Conservation (phyloP, 1,140 invertebrate genomes). For the Chironomus striatipennis region DNA sequence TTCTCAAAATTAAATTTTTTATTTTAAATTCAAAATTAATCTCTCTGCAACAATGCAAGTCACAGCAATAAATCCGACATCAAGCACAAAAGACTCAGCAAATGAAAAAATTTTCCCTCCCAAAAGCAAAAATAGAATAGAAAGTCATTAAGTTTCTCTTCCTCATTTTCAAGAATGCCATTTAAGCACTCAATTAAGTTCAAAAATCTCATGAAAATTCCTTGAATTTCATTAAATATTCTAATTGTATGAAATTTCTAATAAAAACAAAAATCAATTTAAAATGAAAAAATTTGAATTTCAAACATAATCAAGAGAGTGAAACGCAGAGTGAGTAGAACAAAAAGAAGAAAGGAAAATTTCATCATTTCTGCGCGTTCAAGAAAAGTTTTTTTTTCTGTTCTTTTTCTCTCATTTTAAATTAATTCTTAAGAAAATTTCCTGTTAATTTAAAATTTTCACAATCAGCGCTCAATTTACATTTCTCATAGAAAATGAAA, state of each 20-base stretch:
- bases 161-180: too few species aligned
- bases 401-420: neutral
- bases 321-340: neutral
- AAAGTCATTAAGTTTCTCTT: too few species aligned
- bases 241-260: neutral
- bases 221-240: neutral
- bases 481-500: neutral
- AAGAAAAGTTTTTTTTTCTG: neutral
- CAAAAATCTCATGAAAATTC: too few species aligned
- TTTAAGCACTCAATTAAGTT: too few species aligned
- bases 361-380: neutral
- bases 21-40: too few species aligned
- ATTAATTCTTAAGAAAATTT: constrained; percentile 2
- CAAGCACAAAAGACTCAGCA: too few species aligned
- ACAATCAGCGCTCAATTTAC: constrained; percentile 2
- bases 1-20: too few species aligned
- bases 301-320: neutral
- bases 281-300: constrained; percentile 8
- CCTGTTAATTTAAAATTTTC: constrained; percentile 4
- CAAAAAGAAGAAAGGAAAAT: neutral
- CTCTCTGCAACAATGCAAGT: too few species aligned
- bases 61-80: too few species aligned
- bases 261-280: constrained; percentile 1
- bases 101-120: too few species aligned
- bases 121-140: too few species aligned